These are phyloP conservation scores for Agelastica alni DNA, from an alignment of 2,888 invertebrate genomes.

Conservation along the genomic window DNA sequence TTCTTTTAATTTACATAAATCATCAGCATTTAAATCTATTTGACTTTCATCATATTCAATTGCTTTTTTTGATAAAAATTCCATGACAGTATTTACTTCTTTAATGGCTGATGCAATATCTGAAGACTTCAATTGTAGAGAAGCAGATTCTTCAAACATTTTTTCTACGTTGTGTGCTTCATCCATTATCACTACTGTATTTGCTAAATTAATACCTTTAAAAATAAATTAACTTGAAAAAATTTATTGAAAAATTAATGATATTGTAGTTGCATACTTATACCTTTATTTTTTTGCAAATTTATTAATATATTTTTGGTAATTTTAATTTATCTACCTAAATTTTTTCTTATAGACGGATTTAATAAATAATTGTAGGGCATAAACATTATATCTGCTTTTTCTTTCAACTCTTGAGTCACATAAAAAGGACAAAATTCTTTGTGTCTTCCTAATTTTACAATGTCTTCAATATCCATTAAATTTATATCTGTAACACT, in stretches of 20 bases:
- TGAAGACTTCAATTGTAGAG: constrained; percentile 78
- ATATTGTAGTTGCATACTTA: no score
- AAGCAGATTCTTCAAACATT: constrained; percentile 91
- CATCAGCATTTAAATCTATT: constrained; percentile 82
- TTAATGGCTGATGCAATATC: constrained; percentile 90
- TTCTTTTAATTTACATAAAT: constrained; percentile 77
- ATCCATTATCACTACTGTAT: constrained; percentile 89
- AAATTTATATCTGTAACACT: constrained; percentile 56
- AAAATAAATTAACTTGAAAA: no score
- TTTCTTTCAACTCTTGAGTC: constrained; percentile 80
- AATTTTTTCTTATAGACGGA: constrained; percentile 78
- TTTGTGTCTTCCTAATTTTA: constrained; percentile 75
- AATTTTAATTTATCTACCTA: no score
- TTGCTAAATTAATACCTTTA: constrained; percentile 64
- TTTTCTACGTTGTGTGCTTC: constrained; percentile 98
- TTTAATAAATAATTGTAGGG: constrained; percentile 98
- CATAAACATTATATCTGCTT: constrained; percentile 94
- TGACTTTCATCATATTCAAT: constrained; percentile 57
- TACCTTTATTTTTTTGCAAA: no score
- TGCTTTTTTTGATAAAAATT: constrained; percentile 52
- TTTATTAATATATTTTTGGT: no score
- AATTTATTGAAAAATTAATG: no score
- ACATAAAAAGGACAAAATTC: constrained; percentile 95
- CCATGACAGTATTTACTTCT: constrained; percentile 83
- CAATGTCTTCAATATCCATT: constrained; percentile 92